Conservation (phyloP, 1,140 invertebrate genomes). For the Saccostrea echinata region DNA sequence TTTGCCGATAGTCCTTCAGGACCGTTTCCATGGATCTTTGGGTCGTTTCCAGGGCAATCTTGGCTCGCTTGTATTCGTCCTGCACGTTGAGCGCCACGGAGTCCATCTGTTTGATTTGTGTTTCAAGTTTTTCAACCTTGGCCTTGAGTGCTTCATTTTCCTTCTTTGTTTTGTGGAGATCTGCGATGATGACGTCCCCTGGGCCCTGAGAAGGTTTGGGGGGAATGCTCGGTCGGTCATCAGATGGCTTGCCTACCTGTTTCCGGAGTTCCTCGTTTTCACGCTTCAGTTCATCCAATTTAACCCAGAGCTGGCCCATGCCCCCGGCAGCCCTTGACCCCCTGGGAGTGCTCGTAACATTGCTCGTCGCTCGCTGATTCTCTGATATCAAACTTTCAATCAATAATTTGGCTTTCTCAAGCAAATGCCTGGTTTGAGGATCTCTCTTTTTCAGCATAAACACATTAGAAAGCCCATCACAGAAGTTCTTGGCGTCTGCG, state of each 20-base stretch:
- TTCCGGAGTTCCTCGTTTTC: constrained; percentile 74
- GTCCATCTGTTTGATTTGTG: constrained; percentile 70
- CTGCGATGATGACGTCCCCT: constrained; percentile 69
- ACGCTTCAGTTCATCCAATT: constrained; percentile 75
- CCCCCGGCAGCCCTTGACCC: constrained; percentile 59
- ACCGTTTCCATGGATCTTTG: constrained; percentile 72
- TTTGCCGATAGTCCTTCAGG: constrained; percentile 67
- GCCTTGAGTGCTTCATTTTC: constrained; percentile 71
- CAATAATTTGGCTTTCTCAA: constrained; percentile 73
- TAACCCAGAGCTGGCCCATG: constrained; percentile 77
- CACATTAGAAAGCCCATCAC: constrained; percentile 71
- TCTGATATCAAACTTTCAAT: constrained; percentile 69
- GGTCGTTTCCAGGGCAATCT: constrained; percentile 69
- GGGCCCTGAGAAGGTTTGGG: constrained; percentile 67
- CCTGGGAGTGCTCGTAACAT: constrained; percentile 50
- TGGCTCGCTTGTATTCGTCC: constrained; percentile 74
- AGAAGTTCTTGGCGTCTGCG: constrained; percentile 73
- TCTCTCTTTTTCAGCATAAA: constrained; percentile 75
- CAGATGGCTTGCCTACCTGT: constrained; percentile 57
- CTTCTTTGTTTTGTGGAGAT: constrained; percentile 66
- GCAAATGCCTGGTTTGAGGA: constrained; percentile 72
- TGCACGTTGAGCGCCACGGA: constrained; percentile 64
- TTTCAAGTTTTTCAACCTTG: constrained; percentile 70
- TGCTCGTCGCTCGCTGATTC: constrained; percentile 53
- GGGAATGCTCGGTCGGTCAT: constrained; percentile 61